A percentile compares a stretch with the other conserved stretches of the same genome.
phyloP scores from a whole-genome alignment of 2,797 vertebrate genomes.

The Centropyge bicolor region DNA sequence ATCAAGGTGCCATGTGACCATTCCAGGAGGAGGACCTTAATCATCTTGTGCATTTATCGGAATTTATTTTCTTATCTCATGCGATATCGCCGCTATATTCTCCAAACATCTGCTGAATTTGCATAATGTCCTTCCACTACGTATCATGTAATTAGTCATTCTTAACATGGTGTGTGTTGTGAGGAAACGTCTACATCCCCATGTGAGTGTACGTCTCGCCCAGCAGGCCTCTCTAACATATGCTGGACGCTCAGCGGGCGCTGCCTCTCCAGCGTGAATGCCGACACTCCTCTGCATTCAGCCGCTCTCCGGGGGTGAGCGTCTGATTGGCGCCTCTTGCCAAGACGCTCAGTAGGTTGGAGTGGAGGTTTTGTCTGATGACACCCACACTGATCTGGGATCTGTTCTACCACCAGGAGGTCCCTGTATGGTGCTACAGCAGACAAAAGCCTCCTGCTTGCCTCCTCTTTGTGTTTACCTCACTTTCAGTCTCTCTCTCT shows the following conservation, averaged over 20 bases:
- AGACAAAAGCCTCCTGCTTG: constrained; percentile 12
- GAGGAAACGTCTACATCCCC: constrained; percentile 19
- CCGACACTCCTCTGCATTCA: constrained; percentile 10
- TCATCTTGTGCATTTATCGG: background rate
- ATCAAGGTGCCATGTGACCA: background rate
- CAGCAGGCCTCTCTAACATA: constrained; percentile 33
- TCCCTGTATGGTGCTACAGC: constrained; percentile 14
- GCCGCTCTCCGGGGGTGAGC: constrained; percentile 30
- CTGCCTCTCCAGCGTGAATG: constrained; percentile 9
- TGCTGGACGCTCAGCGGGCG: constrained; percentile 21
- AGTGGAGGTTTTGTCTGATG: constrained; percentile 32
- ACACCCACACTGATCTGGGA: constrained; percentile 45
- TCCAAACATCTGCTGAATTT: constrained; percentile 22
- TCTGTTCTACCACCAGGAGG: constrained; percentile 34
- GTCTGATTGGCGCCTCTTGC: constrained; percentile 27
- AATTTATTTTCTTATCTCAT: background rate
- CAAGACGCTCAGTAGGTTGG: constrained; percentile 23
- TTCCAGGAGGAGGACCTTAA: background rate
- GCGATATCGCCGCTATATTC: background rate
- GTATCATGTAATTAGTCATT: constrained; percentile 13
- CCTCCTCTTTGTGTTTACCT: background rate
- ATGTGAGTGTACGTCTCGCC: background rate
- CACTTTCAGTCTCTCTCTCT: background rate
- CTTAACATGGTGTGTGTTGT: constrained; percentile 15
- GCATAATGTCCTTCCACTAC: background rate